Percentiles rank a stretch among this genome's conserved stretches.
These are phyloP conservation scores for Polyodon spathula DNA, from an alignment of 2,113 vertebrate genomes.

Conservation along the genomic window DNA sequence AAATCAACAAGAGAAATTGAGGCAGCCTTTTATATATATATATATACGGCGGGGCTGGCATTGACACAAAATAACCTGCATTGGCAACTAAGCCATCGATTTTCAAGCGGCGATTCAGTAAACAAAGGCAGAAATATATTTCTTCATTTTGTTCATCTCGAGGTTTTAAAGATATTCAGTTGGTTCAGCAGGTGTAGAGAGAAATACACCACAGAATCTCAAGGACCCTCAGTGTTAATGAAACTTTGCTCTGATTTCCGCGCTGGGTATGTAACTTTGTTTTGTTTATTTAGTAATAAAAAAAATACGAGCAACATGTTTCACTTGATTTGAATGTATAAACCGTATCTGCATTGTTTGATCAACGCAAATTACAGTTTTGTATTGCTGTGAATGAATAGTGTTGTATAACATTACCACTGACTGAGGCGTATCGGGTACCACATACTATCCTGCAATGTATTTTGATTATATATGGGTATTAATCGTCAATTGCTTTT, in stretches of 20 bases:
- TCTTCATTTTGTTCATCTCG: constrained; percentile 1
- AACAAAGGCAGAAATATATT: too few relatives aligned
- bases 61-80: constrained; percentile 6
- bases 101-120: too few relatives aligned
- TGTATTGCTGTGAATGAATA: not conserved
- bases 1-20: constrained; percentile 37
- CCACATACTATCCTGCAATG: too few relatives aligned
- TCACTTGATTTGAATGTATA: not conserved
- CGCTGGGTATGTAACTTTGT: constrained; percentile 56
- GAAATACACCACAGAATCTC: constrained; percentile 26
- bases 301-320: constrained; percentile 8
- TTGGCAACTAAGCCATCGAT: too few relatives aligned
- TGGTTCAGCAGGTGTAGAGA: constrained; percentile 37
- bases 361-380: not conserved
- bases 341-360: constrained; percentile 1
- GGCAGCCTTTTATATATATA: too few relatives aligned
- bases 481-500: too few relatives aligned
- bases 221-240: constrained; percentile 63
- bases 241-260: constrained; percentile 75
- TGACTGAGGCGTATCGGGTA: too few relatives aligned
- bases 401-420: constrained; percentile 4
- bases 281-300: not conserved
- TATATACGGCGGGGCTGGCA: constrained; percentile 10
- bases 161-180: constrained; percentile 24
- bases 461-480: too few relatives aligned